Base-by-base conservation (phyloP, 30 jellyfish, hydroid and myxozoan genomes). In the Nemopilema nomurai region DNA sequence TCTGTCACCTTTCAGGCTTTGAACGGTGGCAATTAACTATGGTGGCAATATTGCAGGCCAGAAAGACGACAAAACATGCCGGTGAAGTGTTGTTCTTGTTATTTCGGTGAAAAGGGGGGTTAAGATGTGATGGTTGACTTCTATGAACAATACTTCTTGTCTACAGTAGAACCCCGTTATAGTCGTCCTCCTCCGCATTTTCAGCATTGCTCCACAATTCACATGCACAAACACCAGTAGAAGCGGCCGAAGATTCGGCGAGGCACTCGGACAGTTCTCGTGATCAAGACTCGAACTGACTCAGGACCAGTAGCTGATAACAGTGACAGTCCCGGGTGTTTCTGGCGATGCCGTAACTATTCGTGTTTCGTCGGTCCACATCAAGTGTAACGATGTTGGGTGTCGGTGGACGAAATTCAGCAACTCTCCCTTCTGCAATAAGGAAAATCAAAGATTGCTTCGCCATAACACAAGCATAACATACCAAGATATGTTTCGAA, bases 261-360 rank as follows among this genome's bases (percentile, higher is more conserved):
- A 51, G 67, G 20, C 67, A 19, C 67, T 51, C 17, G 20, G 20
- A 51, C 20, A 16, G 16, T 16, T 9, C 17, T 51, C 67, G 17
- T 51, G 67, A 51, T 9, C 16, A 19, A 19, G 20, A 16, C 20
- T 69, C 51, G 23, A 1, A 28, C 25, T 9, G 41, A 51, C 0
- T 76, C 27, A 69, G 31, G 80, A 67, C 95, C 95, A 86, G 57
- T 76, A 86, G 63, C 95, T 86, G 19, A 86, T 71, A 6, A 86
- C 89, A 1, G 95, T 78, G n/a, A 86, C 77, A 0, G 95, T 76
- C 20, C 89, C 89, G 1, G 89, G 89, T 1, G 85, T 67, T 71
- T 86, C 95, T 69, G 89, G 95, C 18, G 95, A 86, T 8, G 95
- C 95, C 27, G 95, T 86, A 50, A 86, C 51, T 63, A 86, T 76